Evolutionary conservation across 2,888 invertebrate species (phyloP), one percentile per base, ranked within the genome.

Genomic region (Schrankia costaestrigalis): DNA sequence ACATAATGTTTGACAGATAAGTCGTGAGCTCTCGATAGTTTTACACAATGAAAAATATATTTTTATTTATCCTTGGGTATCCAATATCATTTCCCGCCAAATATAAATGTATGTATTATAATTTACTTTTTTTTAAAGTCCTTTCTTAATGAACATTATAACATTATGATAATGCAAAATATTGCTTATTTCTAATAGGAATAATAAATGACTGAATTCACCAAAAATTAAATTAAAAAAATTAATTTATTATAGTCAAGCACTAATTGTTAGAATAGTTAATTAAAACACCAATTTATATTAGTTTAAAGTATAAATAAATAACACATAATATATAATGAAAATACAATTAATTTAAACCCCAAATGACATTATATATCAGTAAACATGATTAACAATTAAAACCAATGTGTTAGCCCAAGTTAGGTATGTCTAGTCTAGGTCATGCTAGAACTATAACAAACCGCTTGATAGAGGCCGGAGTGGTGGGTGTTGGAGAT

Each of bases 401-500:
- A 48, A 41, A 38, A 43, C 52, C 43, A 46, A 42, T 36, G 38
- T 46, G 70, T 74, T 77, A 75, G 72, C 78, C 76, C 64, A 62
- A 71, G 77, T 85, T 80, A 84, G 75, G 77, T 69, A 64, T 56
- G 55, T 68, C 63, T 71, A 72, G 49, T 55, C 68, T 72, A 75
- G 70, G 65, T 71, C 84, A 83, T 85, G 85, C 84, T 70, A 56
- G 58, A 55, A 59, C 64, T 71, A 64, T 43, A 56, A 86, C 86
- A 80, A 87, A 89, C 89, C 89, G 88, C 78, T 89, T 89, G 48
- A 85, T 78, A 50, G 89, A 89, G 58, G 87, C 84, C 37, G 89
- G 89, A 62, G 89, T 88, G 69, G 87, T 85, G 51, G 87, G 89
- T 35, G 85, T 79, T 32, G 88, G 86, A 45, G 87, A 85, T 1